Evolutionary conservation across 2,113 vertebrate species (phyloP).

Genomic region (Azemiops feae): DNA sequence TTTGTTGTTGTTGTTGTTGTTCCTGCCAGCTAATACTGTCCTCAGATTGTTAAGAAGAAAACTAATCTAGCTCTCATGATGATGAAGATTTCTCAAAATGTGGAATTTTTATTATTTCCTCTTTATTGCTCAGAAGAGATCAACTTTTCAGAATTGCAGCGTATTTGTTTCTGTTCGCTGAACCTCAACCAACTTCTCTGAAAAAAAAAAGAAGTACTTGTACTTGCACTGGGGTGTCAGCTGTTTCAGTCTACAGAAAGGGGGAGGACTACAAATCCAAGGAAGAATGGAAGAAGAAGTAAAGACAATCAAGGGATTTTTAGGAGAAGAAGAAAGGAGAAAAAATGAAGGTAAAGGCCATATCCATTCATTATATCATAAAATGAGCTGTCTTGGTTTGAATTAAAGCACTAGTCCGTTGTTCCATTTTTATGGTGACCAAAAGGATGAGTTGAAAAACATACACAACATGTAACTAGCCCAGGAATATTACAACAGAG

Average conservation of each 20-base stretch:
- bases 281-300: neutral
- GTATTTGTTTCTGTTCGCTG: constrained; percentile 2
- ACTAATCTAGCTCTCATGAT: constrained; percentile 15
- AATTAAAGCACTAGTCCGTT: neutral
- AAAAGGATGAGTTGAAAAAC: neutral
- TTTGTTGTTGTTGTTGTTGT: neutral
- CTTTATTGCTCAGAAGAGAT: constrained; percentile 1
- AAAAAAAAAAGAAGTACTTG: constrained; percentile 12
- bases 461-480: neutral
- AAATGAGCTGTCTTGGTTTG: neutral
- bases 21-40: constrained; percentile 40
- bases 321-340: neutral
- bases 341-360: neutral
- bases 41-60: constrained; percentile 18
- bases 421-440: neutral
- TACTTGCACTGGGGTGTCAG: neutral
- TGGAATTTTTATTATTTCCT: neutral
- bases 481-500: neutral
- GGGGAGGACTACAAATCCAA: neutral
- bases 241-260: constrained; percentile 17
- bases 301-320: neutral
- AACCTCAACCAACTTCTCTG: constrained; percentile 20
- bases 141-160: constrained; percentile 8
- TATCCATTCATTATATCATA: neutral
- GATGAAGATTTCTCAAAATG: constrained; percentile 19